Evolutionary conservation across 2,888 invertebrate species (phyloP).

Genomic region (Pseudococcus longispinus): DNA sequence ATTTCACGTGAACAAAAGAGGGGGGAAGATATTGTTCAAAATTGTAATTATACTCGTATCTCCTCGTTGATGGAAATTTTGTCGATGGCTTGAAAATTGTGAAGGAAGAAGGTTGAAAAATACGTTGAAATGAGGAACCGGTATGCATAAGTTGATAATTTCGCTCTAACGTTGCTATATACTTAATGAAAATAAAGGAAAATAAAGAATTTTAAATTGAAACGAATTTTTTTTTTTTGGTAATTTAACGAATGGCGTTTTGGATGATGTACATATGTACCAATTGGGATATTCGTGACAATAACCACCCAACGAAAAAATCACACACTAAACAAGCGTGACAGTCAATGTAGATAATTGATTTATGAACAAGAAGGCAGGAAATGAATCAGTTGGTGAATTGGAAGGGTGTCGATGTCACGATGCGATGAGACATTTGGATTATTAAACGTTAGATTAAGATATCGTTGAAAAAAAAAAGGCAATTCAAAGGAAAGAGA

Average conservation of each 20-base stretch:
- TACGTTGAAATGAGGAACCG: background rate
- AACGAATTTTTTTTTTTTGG: background rate
- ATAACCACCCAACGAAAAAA: background rate
- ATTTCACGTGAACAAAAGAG: too few species aligned
- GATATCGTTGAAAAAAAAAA: background rate
- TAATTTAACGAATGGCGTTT: background rate
- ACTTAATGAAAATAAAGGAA: background rate
- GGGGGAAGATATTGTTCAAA: background rate
- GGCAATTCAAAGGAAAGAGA: background rate
- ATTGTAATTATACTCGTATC: background rate
- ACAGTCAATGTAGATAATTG: background rate
- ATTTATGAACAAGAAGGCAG: background rate
- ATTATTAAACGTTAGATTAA: background rate
- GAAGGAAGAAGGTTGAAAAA: background rate
- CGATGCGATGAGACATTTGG: background rate
- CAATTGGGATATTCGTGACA: too few species aligned
- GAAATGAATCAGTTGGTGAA: background rate
- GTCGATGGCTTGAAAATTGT: background rate
- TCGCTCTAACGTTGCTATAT: too few species aligned
- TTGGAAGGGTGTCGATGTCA: background rate
- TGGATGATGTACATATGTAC: too few species aligned
- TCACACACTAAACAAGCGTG: background rate
- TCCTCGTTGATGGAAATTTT: background rate
- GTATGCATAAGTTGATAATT: background rate
- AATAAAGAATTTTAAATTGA: background rate